Base-by-base conservation (phyloP, 2,888 invertebrate genomes). In the Ametastegia equiseti region DNA sequence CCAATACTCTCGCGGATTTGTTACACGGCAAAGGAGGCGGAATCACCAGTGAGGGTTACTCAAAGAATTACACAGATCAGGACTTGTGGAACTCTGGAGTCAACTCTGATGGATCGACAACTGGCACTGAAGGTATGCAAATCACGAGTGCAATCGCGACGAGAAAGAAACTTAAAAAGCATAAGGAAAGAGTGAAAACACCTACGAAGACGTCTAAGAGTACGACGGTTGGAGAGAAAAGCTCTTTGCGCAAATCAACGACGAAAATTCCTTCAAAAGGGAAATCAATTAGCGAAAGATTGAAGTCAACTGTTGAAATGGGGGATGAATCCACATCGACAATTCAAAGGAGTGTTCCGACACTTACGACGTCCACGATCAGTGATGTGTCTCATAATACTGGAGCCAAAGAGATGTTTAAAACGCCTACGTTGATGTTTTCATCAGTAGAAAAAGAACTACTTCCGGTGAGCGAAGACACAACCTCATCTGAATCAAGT, bases 281-380 rank as follows among this genome's bases (percentile, higher is more conserved):
- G 0, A 39, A 27, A 30, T 9, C n/a, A 47, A 87, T 82, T 11
- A 83, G 19, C 39, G 81, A 50, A n/a, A n/a, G n/a, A 75, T 83
- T 45, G 81, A 81, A 39, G 67, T 82, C 88, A 36, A 80, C 80
- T 13, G 84, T 85, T 63, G 80, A 81, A 19, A 75, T 81, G 77
- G 47, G 30, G 19, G 78, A 65, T 19, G 57, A 81, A 30, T 82
- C 82, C 47, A 82, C 84, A 81, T 81, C 85, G 7, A 83, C 85
- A 82, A 86, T 3, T 11, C 27, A 54, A 15, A 30, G 6, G 23
- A 30, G 30, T 30, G 30, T 0, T 11, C 19, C 45, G 83, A 85
- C 84, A 60, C 84, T 4, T 82, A 85, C 7, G 33, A 63, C 30
- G 27, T 63, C 23, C 4, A n/a, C n/a, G n/a, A n/a, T n/a, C n/a